These are phyloP conservation scores for Mythimna impura DNA, from an alignment of 2,888 invertebrate genomes.

Conservation along the genomic window DNA sequence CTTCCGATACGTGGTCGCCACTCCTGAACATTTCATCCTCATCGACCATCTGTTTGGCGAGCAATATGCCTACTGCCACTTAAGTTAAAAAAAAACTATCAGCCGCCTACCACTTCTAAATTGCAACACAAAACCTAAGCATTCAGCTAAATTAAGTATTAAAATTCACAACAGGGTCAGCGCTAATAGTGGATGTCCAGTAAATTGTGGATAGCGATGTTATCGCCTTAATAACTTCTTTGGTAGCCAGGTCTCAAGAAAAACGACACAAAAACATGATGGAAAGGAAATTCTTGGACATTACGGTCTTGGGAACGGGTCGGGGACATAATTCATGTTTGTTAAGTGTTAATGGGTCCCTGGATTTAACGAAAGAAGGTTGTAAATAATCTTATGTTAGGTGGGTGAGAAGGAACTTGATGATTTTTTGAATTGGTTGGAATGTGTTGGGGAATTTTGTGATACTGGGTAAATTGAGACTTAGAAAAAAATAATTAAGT, in stretches of 20 bases:
- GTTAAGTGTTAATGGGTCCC: conserved; percentile 66
- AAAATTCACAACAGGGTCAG: conserved; percentile 80
- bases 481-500: too few species aligned
- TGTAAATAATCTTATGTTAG: conserved; percentile 39
- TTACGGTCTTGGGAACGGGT: conserved; percentile 49
- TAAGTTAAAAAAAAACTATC: not conserved
- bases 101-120: conserved; percentile 28
- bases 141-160: conserved; percentile 80
- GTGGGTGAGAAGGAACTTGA: conserved; percentile 13
- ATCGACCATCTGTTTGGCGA: too few species aligned
- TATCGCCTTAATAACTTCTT: conserved; percentile 87
- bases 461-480: too few species aligned
- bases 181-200: conserved; percentile 75
- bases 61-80: too few species aligned
- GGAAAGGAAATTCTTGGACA: conserved; percentile 57
- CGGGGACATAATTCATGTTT: conserved; percentile 63
- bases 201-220: conserved; percentile 80
- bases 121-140: conserved; percentile 64
- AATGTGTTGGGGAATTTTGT: not conserved
- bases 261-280: conserved; percentile 67
- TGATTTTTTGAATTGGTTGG: conserved; percentile 17
- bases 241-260: conserved; percentile 75
- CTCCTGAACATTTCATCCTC: too few species aligned
- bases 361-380: conserved; percentile 31
- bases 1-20: too few species aligned